Conservation (phyloP, 1,140 invertebrate genomes). For the Drosophila mayri region DNA sequence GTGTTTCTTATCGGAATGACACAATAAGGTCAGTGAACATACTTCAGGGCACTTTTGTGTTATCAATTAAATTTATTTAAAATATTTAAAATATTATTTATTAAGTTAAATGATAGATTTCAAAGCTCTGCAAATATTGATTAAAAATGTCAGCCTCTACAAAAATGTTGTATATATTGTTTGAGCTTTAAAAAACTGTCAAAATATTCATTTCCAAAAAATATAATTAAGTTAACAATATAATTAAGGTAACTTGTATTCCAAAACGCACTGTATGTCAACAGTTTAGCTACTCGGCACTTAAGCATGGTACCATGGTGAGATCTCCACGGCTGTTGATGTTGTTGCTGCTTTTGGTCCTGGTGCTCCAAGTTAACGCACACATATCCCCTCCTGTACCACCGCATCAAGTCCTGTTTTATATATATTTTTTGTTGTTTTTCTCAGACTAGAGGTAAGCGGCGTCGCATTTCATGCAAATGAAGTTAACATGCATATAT, state of each 20-base stretch:
- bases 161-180: no score
- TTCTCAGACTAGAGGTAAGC: conserved; percentile 18
- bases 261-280: conserved; percentile 12
- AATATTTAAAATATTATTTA: not conserved
- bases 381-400: not conserved
- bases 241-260: not conserved
- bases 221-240: no score
- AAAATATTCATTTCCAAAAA: no score
- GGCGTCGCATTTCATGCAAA: conserved; percentile 71
- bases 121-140: not conserved
- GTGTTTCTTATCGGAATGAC: not conserved
- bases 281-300: conserved; percentile 28
- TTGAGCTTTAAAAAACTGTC: no score
- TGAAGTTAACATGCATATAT: conserved; percentile 70
- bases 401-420: conserved; percentile 4
- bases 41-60: no score
- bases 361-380: conserved; percentile 24
- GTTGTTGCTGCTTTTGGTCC: not conserved
- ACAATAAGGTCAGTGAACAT: no score
- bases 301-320: conserved; percentile 31
- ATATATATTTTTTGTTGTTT: conserved; percentile 8
- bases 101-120: not conserved
- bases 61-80: not conserved
- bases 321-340: conserved; percentile 3
- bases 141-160: no score